Evolutionary conservation across 2,888 invertebrate species (phyloP).

Genomic region (Nebria salina): DNA sequence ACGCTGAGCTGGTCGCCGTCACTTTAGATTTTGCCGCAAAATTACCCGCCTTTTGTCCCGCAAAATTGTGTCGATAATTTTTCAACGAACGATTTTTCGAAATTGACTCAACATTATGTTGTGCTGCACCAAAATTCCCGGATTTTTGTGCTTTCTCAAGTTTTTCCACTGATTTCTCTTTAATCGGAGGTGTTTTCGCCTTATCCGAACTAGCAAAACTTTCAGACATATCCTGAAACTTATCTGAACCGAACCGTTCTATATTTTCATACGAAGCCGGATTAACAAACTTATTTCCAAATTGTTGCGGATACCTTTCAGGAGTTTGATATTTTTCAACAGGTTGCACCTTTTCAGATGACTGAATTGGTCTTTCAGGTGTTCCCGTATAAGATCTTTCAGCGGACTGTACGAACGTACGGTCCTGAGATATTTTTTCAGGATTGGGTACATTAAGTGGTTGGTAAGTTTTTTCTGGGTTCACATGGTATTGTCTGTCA

Average conservation of each 20-base stretch:
- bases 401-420: not conserved
- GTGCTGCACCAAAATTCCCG: not conserved
- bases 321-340: not conserved
- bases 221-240: too few species aligned
- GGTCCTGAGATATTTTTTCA: not conserved
- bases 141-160: not conserved
- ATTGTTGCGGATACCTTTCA: conserved; percentile 11
- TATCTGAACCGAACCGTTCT: not conserved
- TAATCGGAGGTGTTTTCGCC: not conserved
- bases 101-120: not conserved
- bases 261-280: not conserved
- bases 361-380: not conserved
- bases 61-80: conserved; percentile 48
- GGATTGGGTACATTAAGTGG: not conserved
- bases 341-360: not conserved
- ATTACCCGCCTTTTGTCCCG: conserved; percentile 47
- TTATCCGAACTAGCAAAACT: not conserved
- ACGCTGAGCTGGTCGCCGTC: conserved; percentile 52
- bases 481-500: too few species aligned
- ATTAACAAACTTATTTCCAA: not conserved
- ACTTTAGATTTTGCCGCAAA: conserved; percentile 29
- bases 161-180: not conserved
- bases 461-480: not conserved
- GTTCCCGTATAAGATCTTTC: not conserved
- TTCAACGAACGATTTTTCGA: conserved; percentile 46